Base-by-base conservation (phyloP, 2,797 vertebrate species). In the Spondyliosoma cantharus region DNA sequence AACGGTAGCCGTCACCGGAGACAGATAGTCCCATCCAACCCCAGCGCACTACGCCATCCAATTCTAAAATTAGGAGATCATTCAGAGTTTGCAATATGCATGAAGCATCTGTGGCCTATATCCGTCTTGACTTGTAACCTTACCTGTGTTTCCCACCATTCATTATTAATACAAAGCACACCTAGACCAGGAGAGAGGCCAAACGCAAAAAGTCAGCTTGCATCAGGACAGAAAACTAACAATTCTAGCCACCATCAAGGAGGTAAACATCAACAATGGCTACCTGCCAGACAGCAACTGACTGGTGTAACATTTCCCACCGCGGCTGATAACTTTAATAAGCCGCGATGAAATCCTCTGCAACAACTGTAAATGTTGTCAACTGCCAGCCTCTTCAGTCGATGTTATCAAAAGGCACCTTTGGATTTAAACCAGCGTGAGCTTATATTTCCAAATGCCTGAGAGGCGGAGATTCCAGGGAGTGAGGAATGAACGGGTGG, bases 41-140 rank as follows among this genome's bases (percentile, higher is more conserved):
- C 56, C 5, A 3, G 17, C 45, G n/a, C 73, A 43, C 71, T 16
- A 15, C 67, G 71, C 74, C 85, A 74, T 74, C 76, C 15, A 0
- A 13, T 76, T 82, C 86, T 91, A 90, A 89, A 90, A 87, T 87
- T 87, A 89, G 84, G 72, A 81, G 78, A 78, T 78, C 85, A 85
- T 81, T 81, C 78, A 45, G 75, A 77, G 86, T 90, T 74, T 91
- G 85, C 73, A 90, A 87, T 81, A 92, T 90, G 78, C 86, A 87
- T 87, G 86, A 89, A 73, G 83, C 60, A 76, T n/a, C 58, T 64
- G 81, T 64, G 22, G 69, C 81, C 56, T 84, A 58, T 63, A 78
- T 85, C 58, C 17, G 70, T 76, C 65, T 29, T 19, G 67, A 80
- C 73, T 22, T 68, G 88, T 86, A 90, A 92, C 80, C 60, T 42